Percentiles rank a stretch among this genome's conserved stretches.
Evolutionary conservation across 2,797 vertebrate genomes (phyloP).

Genomic region (Pangasius macronema): DNA sequence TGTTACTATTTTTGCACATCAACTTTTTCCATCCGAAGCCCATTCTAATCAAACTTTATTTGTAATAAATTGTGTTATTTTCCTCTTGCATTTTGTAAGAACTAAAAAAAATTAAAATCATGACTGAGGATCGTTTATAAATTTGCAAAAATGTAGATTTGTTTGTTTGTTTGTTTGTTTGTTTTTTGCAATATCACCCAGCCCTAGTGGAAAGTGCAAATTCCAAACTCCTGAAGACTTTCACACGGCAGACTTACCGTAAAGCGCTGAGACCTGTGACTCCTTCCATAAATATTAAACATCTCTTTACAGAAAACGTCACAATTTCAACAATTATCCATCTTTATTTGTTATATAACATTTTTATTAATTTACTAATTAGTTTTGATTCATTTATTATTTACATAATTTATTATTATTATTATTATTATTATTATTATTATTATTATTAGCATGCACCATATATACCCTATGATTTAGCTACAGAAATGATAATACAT

Average conservation of each 20-base stretch:
- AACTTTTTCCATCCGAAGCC: background rate
- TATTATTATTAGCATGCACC: background rate
- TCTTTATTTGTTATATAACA: background rate
- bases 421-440: background rate
- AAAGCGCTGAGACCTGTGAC: background rate
- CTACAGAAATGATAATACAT: background rate
- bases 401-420: background rate
- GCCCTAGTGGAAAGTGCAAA: background rate
- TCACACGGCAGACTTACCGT: background rate
- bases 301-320: background rate
- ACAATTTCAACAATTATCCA: background rate
- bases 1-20: background rate
- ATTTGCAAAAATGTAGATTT: background rate
- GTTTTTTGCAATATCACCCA: background rate
- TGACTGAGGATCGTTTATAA: background rate
- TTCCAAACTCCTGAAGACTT: background rate
- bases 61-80: background rate
- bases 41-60: background rate
- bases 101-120: background rate
- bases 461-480: background rate
- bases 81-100: background rate
- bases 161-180: too few species aligned
- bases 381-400: background rate
- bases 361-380: background rate
- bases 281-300: background rate